Base-by-base conservation (phyloP, 2,797 vertebrate genomes). In the Pantherophis alleghaniensis region DNA sequence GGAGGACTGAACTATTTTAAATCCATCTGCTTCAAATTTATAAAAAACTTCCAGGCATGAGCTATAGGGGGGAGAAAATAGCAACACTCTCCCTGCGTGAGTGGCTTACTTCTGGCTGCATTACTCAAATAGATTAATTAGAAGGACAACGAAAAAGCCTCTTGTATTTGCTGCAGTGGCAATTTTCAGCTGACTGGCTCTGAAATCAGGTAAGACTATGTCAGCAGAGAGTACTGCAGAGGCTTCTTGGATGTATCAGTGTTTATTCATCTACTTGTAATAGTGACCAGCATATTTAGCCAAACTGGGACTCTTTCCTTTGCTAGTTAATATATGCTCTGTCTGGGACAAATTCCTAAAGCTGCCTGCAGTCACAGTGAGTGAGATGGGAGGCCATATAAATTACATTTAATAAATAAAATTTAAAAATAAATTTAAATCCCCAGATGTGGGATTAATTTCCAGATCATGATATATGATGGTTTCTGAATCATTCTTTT, bases 181-280 rank as follows among this genome's bases (percentile, higher is more conserved):
- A 32, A 22, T 89, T 95, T 83, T 86, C 93, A 47, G 90, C 94
- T 95, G 94, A 7, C 88, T 94, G 83, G 56, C 92, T 94, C 66
- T 53, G 91, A 5, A 37, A 94, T 90, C 94, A 87, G 87, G 53
- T 5, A 61, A 91, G 87, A 92, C 94, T 79, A 16, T 86, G 91
- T 91, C 93, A 94, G 96, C 89, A 2, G 0, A 0, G 56, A n/a
- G 91, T 0, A 0, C 22, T 91, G 94, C 87, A 1, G 90, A 53
- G 94, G 79, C 86, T 86, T 7, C 51, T 66, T 32, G 53, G 61
- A 91, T 0, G 0, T 1, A 47, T 92, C 93, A 53, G 93, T 63
- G 79, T 10, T 56, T 56, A 69, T 59, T 2, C 12, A 89, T 91
- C 28, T 88, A 66, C 57, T 91, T 56, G 7, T n/a, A 22, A 37